A percentile compares a stretch with the other conserved stretches of the same genome.
Conservation (phyloP, 2,113 vertebrate genomes). For the Rhodinocichla rosea region DNA sequence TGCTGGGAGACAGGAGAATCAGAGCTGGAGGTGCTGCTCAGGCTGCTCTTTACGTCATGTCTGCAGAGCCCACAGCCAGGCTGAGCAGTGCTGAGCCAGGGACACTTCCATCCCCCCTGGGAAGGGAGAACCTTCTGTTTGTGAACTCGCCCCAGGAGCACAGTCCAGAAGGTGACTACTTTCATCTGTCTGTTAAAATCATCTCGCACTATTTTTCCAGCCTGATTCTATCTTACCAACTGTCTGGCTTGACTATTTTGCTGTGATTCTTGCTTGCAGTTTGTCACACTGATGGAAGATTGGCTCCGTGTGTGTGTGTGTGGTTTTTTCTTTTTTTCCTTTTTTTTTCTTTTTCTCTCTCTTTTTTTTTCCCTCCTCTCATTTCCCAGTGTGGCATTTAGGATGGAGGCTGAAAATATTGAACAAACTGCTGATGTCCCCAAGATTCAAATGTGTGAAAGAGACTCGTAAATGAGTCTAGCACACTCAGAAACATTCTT, state of each 20-base stretch:
- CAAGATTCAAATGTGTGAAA: slow-evolving; percentile 52
- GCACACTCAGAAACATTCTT: slow-evolving; percentile 56
- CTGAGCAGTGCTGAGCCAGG: neutral
- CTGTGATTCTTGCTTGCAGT: neutral
- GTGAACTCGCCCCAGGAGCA: neutral
- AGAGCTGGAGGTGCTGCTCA: neutral
- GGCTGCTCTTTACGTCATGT: neutral
- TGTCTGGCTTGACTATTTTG: slow-evolving; percentile 34
- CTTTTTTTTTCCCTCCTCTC: neutral
- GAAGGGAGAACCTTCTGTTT: neutral
- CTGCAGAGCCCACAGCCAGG: neutral
- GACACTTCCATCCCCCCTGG: neutral
- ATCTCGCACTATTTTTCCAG: slow-evolving; percentile 2
- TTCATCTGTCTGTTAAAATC: neutral
- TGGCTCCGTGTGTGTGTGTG: neutral
- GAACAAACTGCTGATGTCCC: slow-evolving; percentile 60
- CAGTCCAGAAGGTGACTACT: slow-evolving; percentile 7
- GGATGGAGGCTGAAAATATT: slow-evolving; percentile 59
- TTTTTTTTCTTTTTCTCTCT: neutral
- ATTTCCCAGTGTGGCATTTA: slow-evolving; percentile 48
- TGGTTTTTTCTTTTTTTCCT: neutral
- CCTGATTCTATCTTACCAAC: slow-evolving; percentile 5
- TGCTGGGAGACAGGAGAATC: neutral
- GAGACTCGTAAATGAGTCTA: slow-evolving; percentile 62
- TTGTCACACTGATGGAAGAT: slow-evolving; percentile 1